Conservation (phyloP, 1,140 invertebrate genomes). For the Brachionus koreanus region DNA sequence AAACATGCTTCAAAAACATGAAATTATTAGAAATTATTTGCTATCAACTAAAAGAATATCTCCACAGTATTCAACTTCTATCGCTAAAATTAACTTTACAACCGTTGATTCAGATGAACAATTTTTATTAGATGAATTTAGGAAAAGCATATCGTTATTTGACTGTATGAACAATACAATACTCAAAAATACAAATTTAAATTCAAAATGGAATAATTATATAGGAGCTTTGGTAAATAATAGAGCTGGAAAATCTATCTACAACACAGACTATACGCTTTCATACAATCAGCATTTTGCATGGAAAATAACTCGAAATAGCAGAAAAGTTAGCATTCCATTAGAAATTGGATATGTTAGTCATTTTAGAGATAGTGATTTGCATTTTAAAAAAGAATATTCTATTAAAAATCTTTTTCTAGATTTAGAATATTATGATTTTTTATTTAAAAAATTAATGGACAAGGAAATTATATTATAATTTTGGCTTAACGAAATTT, state of each 20-base stretch:
- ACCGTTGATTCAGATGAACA: not conserved
- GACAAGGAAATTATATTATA: not conserved
- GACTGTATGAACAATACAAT: not conserved
- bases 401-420: not conserved
- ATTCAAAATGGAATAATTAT: not conserved
- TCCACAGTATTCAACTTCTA: not conserved
- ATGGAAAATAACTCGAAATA: not conserved
- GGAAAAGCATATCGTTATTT: not conserved
- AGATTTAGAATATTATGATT: slow-evolving; percentile 25
- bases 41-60: not conserved
- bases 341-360: not conserved
- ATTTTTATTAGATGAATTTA: not conserved
- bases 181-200: not conserved
- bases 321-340: not conserved
- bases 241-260: slow-evolving; percentile 17
- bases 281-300: slow-evolving; percentile 36
- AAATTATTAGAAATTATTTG: not conserved
- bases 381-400: too few relatives aligned
- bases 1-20: not conserved
- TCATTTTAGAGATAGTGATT: not conserved
- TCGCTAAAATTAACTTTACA: not conserved
- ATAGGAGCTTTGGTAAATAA: not conserved
- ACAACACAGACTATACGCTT: not conserved
- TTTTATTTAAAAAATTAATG: not conserved
- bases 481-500: too few relatives aligned